Conservation (phyloP, 2,888 invertebrate species). For the Dynastes grantii region DNA sequence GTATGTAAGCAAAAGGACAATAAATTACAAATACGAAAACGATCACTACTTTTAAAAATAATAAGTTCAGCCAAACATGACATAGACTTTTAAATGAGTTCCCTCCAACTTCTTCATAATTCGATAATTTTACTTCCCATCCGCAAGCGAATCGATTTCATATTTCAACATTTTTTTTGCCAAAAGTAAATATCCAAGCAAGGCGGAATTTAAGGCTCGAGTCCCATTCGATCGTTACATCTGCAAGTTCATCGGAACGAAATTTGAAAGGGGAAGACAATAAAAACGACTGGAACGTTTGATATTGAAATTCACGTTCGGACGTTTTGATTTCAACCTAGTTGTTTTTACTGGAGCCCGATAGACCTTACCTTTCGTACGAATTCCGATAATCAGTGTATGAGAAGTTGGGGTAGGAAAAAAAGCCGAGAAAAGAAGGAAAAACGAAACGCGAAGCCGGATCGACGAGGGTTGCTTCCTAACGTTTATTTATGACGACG, state of each 20-base stretch:
- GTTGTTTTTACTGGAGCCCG: slow-evolving; percentile 31
- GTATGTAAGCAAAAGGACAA: no score
- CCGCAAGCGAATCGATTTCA: no score
- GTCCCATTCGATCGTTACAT: slow-evolving; percentile 13
- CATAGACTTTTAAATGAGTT: no score
- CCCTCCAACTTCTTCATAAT: no score
- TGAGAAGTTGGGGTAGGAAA: slow-evolving; percentile 14
- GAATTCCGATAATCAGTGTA: slow-evolving; percentile 41
- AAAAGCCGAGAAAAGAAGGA: slow-evolving; percentile 1
- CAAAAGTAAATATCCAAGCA: neutral
- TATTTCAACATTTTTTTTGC: neutral
- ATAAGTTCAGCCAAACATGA: no score
- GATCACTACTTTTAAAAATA: no score
- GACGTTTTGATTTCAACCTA: slow-evolving; percentile 37
- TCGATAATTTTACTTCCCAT: no score
- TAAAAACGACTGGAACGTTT: slow-evolving; percentile 29
- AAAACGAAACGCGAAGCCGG: neutral
- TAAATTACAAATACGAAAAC: no score
- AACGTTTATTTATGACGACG: slow-evolving; percentile 46
- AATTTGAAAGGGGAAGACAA: slow-evolving; percentile 22
- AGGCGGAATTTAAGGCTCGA: neutral
- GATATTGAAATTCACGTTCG: slow-evolving; percentile 43
- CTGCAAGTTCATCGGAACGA: slow-evolving; percentile 36
- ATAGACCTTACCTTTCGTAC: slow-evolving; percentile 38
- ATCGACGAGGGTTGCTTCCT: slow-evolving; percentile 40